Evolutionary conservation across 1,140 invertebrate genomes (phyloP).

Genomic region (Cecropterus lyciades): DNA sequence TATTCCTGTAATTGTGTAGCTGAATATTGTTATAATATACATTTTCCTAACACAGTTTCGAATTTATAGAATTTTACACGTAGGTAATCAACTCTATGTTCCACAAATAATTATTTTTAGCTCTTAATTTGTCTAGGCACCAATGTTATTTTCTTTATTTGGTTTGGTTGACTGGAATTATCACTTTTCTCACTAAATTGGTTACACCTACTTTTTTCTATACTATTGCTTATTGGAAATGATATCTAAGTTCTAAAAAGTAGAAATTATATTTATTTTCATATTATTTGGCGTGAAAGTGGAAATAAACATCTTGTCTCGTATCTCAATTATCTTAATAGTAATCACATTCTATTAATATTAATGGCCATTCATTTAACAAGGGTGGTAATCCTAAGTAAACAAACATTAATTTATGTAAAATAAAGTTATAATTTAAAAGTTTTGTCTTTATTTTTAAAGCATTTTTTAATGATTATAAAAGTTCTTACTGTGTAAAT

Average conservation of each 20-base stretch:
- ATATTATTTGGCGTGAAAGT: too few species aligned
- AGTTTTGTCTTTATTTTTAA: too few species aligned
- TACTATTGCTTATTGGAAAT: slow-evolving; percentile 8
- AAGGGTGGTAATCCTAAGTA: too few species aligned
- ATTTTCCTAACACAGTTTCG: slow-evolving; percentile 54
- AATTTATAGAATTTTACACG: slow-evolving; percentile 57
- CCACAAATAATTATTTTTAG: slow-evolving; percentile 28
- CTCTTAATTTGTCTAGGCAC: background rate
- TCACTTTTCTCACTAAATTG: background rate
- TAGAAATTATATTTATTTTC: background rate
- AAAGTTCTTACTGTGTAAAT: too few species aligned
- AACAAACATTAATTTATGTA: too few species aligned
- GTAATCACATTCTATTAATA: too few species aligned
- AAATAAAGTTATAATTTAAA: too few species aligned
- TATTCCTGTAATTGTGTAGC: slow-evolving; percentile 58
- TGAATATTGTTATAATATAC: slow-evolving; percentile 54
- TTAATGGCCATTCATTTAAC: too few species aligned
- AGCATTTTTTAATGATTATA: too few species aligned
- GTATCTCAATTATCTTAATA: too few species aligned
- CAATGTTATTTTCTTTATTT: slow-evolving; percentile 11
- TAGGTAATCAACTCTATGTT: slow-evolving; percentile 44
- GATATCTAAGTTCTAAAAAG: background rate
- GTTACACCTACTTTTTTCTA: slow-evolving; percentile 4
- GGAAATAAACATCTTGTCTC: too few species aligned
- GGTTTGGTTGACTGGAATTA: background rate